Base-by-base conservation (phyloP, 2,113 vertebrate genomes). In the Ibidorhyncha struthersii region DNA sequence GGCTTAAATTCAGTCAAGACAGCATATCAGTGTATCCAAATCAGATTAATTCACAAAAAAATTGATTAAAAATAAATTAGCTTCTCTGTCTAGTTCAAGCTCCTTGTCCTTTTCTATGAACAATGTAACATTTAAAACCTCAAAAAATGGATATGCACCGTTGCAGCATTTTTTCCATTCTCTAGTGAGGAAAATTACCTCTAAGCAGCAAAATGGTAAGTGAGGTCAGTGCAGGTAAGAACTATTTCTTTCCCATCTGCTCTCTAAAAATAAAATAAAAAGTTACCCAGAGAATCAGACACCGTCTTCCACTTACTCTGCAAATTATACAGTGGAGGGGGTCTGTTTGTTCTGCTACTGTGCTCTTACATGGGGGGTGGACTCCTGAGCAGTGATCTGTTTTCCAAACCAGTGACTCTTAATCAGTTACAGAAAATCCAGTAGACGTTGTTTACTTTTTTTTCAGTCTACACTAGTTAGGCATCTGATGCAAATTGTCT, bases 211-310 rank as follows among this genome's bases (percentile, higher is more conserved):
- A 86, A 96, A 84, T 72, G 69, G 66, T 78, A 72, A 96, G 25
- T 69, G 92, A 94, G 65, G 93, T 96, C 91, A 93, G 50, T 34
- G 55, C 82, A 97, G 74, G 94, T 91, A 82, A 80, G 20, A 96
- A 62, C 83, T 94, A 38, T 76, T 95, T 94, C 88, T 91, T 96
- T 66, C 45, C 69, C 59, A 77, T 86, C 49, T 86, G 21, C 41
- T 58, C 23, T 91, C 91, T 88, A 78, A 93, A 96, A 95, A 79
- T 78, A 95, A 90, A 82, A 29, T 14, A 6, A 69, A 70, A 83
- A 79, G 40, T 82, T 82, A 79, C 45, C 10, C 58, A 29, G 73
- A 50, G 53, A 79, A 89, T 91, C 70, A 66, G 55, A 45, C 80
- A 84, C 36, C 0, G 3, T 79, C 92, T 91, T 96, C 81, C 78